These are phyloP conservation scores for Yponomeuta malinellus DNA, from an alignment of 2,888 invertebrate species.

Conservation along the genomic window DNA sequence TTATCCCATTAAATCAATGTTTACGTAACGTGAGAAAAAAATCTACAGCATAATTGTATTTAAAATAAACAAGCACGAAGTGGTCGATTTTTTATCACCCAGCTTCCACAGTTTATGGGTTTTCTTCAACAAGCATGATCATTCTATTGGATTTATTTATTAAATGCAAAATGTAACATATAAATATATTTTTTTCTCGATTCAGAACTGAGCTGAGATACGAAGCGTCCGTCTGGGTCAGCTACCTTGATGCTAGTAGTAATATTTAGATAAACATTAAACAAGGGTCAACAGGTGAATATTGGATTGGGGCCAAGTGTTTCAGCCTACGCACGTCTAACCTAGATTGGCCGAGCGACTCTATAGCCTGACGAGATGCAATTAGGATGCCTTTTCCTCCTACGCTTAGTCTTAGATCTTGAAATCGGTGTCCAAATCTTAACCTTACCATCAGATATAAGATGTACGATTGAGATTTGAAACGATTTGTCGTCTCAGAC, in stretches of 20 bases:
- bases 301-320: slow-evolving; percentile 54
- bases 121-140: background rate
- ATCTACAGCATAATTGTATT: background rate
- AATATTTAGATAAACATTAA: slow-evolving; percentile 63
- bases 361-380: background rate
- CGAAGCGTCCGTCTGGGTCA: slow-evolving; percentile 28
- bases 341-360: slow-evolving; percentile 1
- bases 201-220: background rate
- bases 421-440: slow-evolving; percentile 66
- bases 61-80: background rate
- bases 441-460: slow-evolving; percentile 42
- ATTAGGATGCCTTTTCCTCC: background rate
- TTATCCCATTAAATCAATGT: background rate
- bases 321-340: slow-evolving; percentile 48
- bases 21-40: background rate
- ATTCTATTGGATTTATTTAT: background rate
- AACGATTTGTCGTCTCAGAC: too few relatives aligned
- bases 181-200: background rate
- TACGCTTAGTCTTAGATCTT: slow-evolving; percentile 31
- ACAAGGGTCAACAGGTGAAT: slow-evolving; percentile 70
- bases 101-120: slow-evolving; percentile 1
- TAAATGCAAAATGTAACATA: background rate
- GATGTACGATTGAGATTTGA: background rate
- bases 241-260: slow-evolving; percentile 50
- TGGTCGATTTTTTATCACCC: background rate